Conservation (phyloP, 2,113 vertebrate genomes). For the Poeciliopsis turrubarensis region DNA sequence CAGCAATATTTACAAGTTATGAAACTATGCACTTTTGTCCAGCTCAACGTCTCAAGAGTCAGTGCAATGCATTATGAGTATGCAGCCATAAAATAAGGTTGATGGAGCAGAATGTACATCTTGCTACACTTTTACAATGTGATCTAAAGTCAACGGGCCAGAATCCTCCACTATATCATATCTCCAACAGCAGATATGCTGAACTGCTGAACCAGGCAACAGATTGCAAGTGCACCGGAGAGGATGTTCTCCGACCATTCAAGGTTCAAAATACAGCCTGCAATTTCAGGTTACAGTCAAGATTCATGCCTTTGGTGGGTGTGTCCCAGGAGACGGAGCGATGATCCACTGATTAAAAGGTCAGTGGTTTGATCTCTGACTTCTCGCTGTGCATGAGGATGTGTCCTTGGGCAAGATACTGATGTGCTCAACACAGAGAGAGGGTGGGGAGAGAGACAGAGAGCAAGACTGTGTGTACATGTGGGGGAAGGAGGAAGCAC, state of each 20-base stretch:
- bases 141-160: slow-evolving; percentile 28
- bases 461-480: background rate
- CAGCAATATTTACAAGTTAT: too few species aligned
- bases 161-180: slow-evolving; percentile 37
- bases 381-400: background rate
- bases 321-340: background rate
- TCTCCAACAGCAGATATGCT: slow-evolving; percentile 13
- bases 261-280: slow-evolving; percentile 4
- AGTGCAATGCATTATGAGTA: background rate
- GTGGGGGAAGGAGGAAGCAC: background rate
- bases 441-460: background rate
- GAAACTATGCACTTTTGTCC: background rate
- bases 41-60: background rate
- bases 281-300: background rate
- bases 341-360: background rate
- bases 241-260: slow-evolving; percentile 17
- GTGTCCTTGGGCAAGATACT: background rate
- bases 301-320: background rate
- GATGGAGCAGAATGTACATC: background rate
- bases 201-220: slow-evolving; percentile 24
- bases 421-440: background rate
- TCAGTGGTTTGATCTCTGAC: slow-evolving; percentile 5
- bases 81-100: background rate
- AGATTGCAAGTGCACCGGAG: slow-evolving; percentile 25
- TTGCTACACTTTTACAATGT: slow-evolving; percentile 29